phyloP scores from a whole-genome alignment of 2,113 vertebrate species.

The Halcyon senegalensis region DNA sequence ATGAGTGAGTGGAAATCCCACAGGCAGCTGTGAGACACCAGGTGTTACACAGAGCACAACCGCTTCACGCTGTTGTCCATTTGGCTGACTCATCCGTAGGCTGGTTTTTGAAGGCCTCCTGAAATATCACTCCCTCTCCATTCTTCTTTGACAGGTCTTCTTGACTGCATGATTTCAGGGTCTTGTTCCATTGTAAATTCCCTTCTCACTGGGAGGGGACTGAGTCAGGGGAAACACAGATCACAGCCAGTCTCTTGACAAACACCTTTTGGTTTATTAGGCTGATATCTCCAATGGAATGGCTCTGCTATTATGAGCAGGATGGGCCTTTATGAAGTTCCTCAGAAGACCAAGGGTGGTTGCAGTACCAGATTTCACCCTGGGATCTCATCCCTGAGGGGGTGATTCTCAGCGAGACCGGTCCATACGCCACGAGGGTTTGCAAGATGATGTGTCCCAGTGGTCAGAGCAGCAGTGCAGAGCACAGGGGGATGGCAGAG shows the following conservation, averaged over 20 bases:
- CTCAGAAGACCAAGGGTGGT: neutral
- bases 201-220: neutral
- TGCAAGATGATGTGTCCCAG: neutral
- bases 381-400: neutral
- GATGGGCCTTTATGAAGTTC: neutral
- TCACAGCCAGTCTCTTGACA: neutral
- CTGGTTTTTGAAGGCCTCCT: neutral
- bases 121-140: neutral
- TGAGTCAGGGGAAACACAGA: neutral
- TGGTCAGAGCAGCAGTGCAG: neutral
- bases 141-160: neutral
- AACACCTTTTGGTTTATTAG: neutral
- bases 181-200: neutral
- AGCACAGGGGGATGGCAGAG: neutral
- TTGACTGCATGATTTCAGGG: neutral
- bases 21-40: neutral
- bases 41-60: neutral
- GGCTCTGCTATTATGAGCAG: neutral
- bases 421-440: neutral
- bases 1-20: neutral
- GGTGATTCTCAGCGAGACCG: neutral
- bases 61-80: neutral
- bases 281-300: neutral
- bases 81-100: neutral
- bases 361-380: neutral